A percentile compares a stretch with the other conserved stretches of the same genome.
Conservation (phyloP, 2,113 vertebrate genomes). For the Eleginops maclovinus region DNA sequence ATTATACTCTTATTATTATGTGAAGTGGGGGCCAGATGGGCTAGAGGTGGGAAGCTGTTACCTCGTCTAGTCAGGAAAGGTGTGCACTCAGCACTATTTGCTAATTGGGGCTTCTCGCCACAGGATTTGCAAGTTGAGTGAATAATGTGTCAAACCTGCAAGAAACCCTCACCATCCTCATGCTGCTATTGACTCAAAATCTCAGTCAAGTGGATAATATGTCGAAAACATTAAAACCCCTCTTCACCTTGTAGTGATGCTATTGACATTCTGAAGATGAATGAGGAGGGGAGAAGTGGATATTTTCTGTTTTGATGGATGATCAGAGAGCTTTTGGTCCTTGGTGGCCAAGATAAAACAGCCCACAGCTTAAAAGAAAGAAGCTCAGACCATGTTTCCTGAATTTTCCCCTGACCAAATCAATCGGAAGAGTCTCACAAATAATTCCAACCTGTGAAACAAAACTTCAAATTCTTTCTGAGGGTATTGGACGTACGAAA, state of each 20-base stretch:
- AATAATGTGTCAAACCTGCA: constrained; percentile 73
- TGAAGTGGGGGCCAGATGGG: constrained; percentile 75
- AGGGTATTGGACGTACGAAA: not conserved
- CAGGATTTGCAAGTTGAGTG: constrained; percentile 79
- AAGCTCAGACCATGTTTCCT: constrained; percentile 23
- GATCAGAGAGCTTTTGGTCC: constrained; percentile 68
- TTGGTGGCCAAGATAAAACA: constrained; percentile 48
- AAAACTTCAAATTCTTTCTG: not conserved
- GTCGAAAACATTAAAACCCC: constrained; percentile 60
- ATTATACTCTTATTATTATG: constrained; percentile 80
- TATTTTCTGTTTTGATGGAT: constrained; percentile 73
- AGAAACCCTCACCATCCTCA: constrained; percentile 51
- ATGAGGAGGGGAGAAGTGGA: constrained; percentile 34
- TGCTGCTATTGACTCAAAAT: constrained; percentile 67
- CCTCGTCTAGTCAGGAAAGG: constrained; percentile 72
- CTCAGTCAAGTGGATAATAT: constrained; percentile 75
- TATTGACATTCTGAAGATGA: constrained; percentile 62
- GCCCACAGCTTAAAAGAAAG: constrained; percentile 40
- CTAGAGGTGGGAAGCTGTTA: constrained; percentile 74
- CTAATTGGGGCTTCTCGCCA: constrained; percentile 82
- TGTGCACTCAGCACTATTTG: constrained; percentile 77
- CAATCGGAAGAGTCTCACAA: not conserved
- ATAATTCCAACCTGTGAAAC: constrained; percentile 8
- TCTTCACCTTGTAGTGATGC: constrained; percentile 39
- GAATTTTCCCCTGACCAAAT: constrained; percentile 36